phyloP scores from a whole-genome alignment of 2,113 vertebrate genomes.

The Tragelaphus scriptus region DNA sequence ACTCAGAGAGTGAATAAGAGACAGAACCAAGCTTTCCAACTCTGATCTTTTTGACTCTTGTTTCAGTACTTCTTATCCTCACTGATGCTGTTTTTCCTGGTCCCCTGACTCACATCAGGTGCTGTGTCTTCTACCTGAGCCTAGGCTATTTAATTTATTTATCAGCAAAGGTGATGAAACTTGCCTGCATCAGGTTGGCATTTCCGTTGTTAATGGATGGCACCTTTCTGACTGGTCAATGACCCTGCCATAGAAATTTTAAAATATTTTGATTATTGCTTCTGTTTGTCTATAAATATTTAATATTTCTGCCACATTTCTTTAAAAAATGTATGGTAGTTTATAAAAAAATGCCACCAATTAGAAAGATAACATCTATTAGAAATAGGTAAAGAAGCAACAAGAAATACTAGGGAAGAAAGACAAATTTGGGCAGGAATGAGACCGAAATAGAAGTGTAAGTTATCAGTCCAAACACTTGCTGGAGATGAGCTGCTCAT shows the following conservation, averaged over 20 bases:
- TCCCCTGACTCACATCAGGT: not conserved
- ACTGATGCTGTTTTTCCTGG: not conserved
- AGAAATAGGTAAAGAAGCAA: not conserved
- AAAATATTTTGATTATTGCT: not conserved
- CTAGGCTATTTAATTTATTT: not conserved
- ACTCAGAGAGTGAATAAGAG: not conserved
- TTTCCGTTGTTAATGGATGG: not conserved
- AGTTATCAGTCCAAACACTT: not conserved
- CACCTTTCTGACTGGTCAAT: not conserved
- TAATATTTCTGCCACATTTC: not conserved
- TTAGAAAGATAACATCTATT: not conserved
- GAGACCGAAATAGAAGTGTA: not conserved
- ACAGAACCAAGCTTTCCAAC: not conserved
- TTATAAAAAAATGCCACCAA: not conserved
- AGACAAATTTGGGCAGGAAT: not conserved
- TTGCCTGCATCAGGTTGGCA: not conserved
- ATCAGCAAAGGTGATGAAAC: not conserved
- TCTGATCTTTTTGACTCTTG: not conserved
- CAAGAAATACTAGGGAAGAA: not conserved
- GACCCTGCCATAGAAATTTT: not conserved
- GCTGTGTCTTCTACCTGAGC: not conserved
- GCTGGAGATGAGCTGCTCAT: not conserved
- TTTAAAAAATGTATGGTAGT: not conserved
- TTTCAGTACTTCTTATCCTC: not conserved
- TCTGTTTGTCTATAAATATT: not conserved